Percentiles rank a stretch among this genome's conserved stretches.
Conservation (phyloP, 2,113 vertebrate genomes). For the Panthera tigris region DNA sequence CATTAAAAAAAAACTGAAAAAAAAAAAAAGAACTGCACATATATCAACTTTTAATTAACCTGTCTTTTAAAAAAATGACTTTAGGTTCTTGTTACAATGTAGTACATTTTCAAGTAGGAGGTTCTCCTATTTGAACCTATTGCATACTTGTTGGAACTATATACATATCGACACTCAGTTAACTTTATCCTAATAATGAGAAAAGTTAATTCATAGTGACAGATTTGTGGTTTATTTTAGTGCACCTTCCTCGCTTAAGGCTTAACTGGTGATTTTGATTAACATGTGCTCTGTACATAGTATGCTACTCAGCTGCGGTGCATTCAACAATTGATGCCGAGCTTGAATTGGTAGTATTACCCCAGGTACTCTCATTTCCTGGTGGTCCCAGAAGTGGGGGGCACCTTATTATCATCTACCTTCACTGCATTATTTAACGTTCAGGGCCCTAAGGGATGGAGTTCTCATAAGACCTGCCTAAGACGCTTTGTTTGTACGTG, state of each 20-base stretch:
- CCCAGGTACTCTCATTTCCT: not conserved
- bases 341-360: not conserved
- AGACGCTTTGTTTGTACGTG: too few relatives aligned
- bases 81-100: not conserved
- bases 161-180: not conserved
- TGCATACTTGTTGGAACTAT: not conserved
- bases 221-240: not conserved
- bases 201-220: not conserved
- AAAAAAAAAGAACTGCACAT: not conserved
- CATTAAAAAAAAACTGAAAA: too few relatives aligned
- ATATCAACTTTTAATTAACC: not conserved
- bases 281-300: accelerated
- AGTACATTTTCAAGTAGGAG: not conserved
- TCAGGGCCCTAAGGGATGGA: accelerated
- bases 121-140: not conserved
- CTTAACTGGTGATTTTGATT: not conserved
- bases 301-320: accelerated
- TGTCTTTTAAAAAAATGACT: not conserved
- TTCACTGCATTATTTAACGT: not conserved
- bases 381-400: not conserved
- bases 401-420: too few relatives aligned
- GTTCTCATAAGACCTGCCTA: accelerated
- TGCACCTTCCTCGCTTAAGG: not conserved
- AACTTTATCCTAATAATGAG: not conserved
- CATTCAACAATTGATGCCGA: not conserved